Conservation (phyloP, 2,888 invertebrate genomes). For the Subacronicta megacephala region DNA sequence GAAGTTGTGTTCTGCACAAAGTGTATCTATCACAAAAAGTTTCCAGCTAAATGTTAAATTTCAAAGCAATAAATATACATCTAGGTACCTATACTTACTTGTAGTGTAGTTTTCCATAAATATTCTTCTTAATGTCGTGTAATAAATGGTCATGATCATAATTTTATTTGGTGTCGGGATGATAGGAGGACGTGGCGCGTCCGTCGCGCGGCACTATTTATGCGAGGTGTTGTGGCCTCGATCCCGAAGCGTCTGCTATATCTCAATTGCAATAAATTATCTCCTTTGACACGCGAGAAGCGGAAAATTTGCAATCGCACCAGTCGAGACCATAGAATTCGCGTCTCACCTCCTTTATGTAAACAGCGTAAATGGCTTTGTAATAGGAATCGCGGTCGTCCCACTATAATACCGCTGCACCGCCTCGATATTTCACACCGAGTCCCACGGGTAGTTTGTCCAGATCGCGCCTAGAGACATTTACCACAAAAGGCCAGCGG, state of each 20-base stretch:
- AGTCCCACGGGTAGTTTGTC: conserved; percentile 85
- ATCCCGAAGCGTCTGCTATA: conserved; percentile 79
- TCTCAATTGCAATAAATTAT: conserved; percentile 87
- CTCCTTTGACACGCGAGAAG: conserved; percentile 84
- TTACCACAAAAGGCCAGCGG: conserved; percentile 85
- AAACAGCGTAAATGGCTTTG: conserved; percentile 85
- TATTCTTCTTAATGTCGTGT: conserved; percentile 67
- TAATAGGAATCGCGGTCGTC: conserved; percentile 82
- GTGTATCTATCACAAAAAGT: no score
- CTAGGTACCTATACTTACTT: neutral
- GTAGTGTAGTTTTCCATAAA: conserved; percentile 59
- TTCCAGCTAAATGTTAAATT: no score
- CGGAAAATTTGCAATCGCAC: conserved; percentile 84
- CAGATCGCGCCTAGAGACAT: conserved; percentile 80
- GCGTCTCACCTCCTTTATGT: conserved; percentile 79
- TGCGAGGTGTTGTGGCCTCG: conserved; percentile 75
- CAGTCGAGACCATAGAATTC: conserved; percentile 70
- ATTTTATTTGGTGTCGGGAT: conserved; percentile 78
- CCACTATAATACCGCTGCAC: conserved; percentile 70
- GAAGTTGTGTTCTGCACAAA: neutral
- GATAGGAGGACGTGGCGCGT: conserved; percentile 72
- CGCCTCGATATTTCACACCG: conserved; percentile 82
- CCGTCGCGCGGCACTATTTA: conserved; percentile 77
- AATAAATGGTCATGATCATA: conserved; percentile 79
- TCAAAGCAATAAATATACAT: conserved; percentile 22